Evolutionary conservation across 2,797 vertebrate genomes (phyloP).

Genomic region (Chelmon rostratus): DNA sequence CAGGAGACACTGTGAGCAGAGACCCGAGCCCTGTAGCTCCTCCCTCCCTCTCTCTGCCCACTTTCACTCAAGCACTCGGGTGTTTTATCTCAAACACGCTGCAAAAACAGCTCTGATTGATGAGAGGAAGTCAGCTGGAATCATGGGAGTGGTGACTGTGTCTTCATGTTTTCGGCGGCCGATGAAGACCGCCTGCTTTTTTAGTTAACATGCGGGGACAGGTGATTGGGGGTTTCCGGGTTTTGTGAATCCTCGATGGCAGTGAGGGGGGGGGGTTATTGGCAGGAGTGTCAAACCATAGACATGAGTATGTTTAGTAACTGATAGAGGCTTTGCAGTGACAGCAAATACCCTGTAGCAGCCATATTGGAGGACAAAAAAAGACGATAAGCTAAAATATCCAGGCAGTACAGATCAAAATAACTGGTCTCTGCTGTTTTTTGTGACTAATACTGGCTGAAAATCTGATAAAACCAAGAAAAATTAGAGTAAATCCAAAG

Average conservation of each 20-base stretch:
- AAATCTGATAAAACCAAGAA: too few species aligned
- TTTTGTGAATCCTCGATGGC: not conserved
- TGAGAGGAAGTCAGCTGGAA: not conserved
- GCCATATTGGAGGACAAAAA: constrained; percentile 20
- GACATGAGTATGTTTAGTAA: constrained; percentile 27
- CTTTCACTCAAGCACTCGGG: not conserved
- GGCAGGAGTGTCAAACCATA: not conserved
- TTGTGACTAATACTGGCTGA: too few species aligned
- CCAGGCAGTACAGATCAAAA: not conserved
- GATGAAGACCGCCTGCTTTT: not conserved
- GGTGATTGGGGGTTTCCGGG: constrained; percentile 1
- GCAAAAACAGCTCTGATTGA: not conserved
- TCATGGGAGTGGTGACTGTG: not conserved
- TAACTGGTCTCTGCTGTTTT: too few species aligned
- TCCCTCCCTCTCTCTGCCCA: not conserved
- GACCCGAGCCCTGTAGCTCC: not conserved
- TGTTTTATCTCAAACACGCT: not conserved
- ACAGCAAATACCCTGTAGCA: not conserved
- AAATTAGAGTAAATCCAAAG: too few species aligned
- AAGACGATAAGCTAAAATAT: too few species aligned
- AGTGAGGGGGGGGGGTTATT: constrained; percentile 1
- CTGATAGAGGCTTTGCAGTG: constrained; percentile 32
- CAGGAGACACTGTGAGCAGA: constrained; percentile 10
- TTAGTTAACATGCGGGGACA: constrained; percentile 51
- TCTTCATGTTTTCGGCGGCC: not conserved